phyloP scores from a whole-genome alignment of 2,797 vertebrate genomes.

The Acanthurus leucopareius region DNA sequence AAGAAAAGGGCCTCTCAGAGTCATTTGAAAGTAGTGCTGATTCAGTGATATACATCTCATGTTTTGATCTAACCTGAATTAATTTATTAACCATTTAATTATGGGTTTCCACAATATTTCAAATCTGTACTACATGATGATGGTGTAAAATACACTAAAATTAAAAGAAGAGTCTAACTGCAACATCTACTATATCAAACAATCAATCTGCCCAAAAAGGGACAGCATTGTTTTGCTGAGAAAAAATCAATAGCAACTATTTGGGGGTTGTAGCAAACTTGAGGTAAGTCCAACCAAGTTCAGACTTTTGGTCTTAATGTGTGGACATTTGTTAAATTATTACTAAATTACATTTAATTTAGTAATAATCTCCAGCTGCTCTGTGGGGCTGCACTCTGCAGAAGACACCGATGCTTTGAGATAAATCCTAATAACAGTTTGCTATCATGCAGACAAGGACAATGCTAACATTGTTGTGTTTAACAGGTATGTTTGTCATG shows the following conservation, averaged over 20 bases:
- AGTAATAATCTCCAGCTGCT: no score
- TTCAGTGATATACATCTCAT: slow-evolving; percentile 10
- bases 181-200: background rate
- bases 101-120: slow-evolving; percentile 17
- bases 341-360: no score
- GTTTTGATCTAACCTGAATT: slow-evolving; percentile 19
- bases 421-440: background rate
- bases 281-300: background rate
- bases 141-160: background rate
- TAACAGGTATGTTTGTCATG: background rate
- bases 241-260: background rate
- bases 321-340: background rate
- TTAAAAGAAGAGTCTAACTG: background rate
- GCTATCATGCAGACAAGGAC: background rate
- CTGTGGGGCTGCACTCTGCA: background rate
- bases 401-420: background rate
- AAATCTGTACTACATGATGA: background rate
- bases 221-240: background rate
- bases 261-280: background rate
- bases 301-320: background rate
- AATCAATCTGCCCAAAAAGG: background rate
- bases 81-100: slow-evolving; percentile 11
- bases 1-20: slow-evolving; percentile 25
- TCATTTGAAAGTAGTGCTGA: slow-evolving; percentile 20
- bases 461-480: background rate